Base-by-base conservation (phyloP, 2,888 invertebrate genomes). In the Eupithecia subumbrata region DNA sequence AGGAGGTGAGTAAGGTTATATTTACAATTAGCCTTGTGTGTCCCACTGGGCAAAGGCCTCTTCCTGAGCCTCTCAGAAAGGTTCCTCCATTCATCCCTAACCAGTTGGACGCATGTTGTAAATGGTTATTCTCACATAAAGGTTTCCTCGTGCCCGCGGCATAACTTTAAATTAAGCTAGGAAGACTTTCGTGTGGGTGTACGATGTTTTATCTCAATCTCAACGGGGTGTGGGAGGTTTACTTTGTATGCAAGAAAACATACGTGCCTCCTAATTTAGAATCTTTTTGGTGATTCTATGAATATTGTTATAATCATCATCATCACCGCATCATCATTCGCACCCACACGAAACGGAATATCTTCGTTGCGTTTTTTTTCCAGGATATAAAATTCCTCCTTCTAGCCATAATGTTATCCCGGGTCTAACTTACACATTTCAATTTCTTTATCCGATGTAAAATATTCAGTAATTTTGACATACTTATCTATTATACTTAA, bases 1-100 rank as follows among this genome's bases (percentile, higher is more conserved):
- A 94, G 96, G 91, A 96, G 97, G 97, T 97, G 96, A 78, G 87
- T 76, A 34, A 68, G 34, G 34, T 60, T 60, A 25, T 5, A 4
- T 56, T 22, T 22, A 22, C 60, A 60, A 60, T 22, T 18, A 34
- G 18, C 9, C 30, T 67, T 18, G 66, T n/a, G 34, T 18, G 34
- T 16, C 18, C 34, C 34, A 25, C 14, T 25, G 64, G 34, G 16
- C 64, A 64, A 18, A 8, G 34, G 30, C 34, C 3, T 9, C 16
- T 64, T 2, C 14, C 30, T 63, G 0, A 64, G 18, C 14, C 16
- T 11, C n/a, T n/a, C n/a, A n/a, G n/a, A n/a, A n/a, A n/a, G 48
- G 48, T 52, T n/a, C 11, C 11, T 22, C 12, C 12, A 11, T 22
- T 12, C 22, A 12, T 56, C 22, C 22, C 22, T 22, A 56, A 22